Evolutionary conservation across 1,140 invertebrate species (phyloP), one percentile per base, ranked within the genome.

Genomic region (Gonatopus flavifemur): DNA sequence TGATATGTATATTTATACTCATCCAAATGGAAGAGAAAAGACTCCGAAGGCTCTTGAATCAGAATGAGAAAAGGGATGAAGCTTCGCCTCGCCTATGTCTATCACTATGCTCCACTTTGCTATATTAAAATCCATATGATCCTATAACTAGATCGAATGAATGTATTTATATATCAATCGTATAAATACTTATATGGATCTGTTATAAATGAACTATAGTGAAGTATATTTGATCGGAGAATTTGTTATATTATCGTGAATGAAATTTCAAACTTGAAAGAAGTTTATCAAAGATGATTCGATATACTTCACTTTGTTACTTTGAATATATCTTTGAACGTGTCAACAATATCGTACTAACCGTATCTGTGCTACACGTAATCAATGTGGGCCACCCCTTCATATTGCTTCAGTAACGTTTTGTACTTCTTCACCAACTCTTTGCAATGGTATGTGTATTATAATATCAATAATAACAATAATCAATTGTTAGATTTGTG

Each of bases 81-180:
- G 75, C 74, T 78, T 78, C 63, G 76, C 76, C 70, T 77, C 67
- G 74, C 72, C 70, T 77, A 63, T 77, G 74, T 78, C 68, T 74
- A 59, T 70, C 76, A 78, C 74, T 72, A 71, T 63, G 74, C 74
- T 75, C 74, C 72, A 77, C 76, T 77, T 63, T 57, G 76, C 73
- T 76, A 73, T 65, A 57, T 48, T 54, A 47, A 57, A 53, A 49
- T 39, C 55, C 46, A 55, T 49, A 57, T 57, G 44, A n/a, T n/a
- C 32, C 16, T 32, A 39, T 24, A 32, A 40, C 10, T 33, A 22
- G 33, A 3, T 22, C 28, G 38, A 25, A 32, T 53, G 38, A 55
- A 52, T 41, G 20, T 53, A 31, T 44, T 15, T 58, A 54, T 51
- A 50, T 51, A 58, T 39, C 38, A 37, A n/a, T n/a, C 12, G 31